Conservation (phyloP, 2,797 vertebrate species). For the Hemitrygon akajei region DNA sequence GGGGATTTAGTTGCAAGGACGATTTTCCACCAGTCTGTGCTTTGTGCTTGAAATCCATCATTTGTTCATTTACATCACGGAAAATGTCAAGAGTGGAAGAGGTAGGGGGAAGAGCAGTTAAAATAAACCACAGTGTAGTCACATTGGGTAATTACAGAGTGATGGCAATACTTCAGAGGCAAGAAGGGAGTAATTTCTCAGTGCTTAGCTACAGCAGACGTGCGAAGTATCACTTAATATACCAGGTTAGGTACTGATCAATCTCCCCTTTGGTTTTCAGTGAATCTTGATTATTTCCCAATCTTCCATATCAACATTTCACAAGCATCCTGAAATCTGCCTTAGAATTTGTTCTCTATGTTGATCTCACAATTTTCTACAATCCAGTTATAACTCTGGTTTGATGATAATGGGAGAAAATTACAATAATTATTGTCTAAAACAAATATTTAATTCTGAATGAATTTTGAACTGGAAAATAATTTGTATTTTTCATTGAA, state of each 20-base stretch:
- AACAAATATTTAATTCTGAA: not conserved
- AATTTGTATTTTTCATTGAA: not conserved
- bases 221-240: slow-evolving; percentile 9
- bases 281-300: slow-evolving; percentile 26
- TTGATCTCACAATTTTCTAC: not conserved
- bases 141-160: not conserved
- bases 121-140: slow-evolving; percentile 26
- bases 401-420: not conserved
- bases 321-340: not conserved
- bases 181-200: slow-evolving; percentile 28
- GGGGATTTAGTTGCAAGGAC: not conserved
- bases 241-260: slow-evolving; percentile 30
- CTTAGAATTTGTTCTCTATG: not conserved
- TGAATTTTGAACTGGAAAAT: not conserved
- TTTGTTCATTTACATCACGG: not conserved
- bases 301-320: slow-evolving; percentile 25
- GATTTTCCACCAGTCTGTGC: not conserved
- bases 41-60: slow-evolving; percentile 9
- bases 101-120: not conserved
- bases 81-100: slow-evolving; percentile 14
- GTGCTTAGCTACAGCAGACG: slow-evolving; percentile 35
- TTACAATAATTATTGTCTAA: not conserved
- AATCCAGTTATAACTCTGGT: not conserved
- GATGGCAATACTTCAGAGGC: not conserved
- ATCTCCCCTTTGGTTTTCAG: not conserved